Evolutionary conservation across 2,113 vertebrate genomes (phyloP).

Genomic region (Campylorhamphus procurvoides): DNA sequence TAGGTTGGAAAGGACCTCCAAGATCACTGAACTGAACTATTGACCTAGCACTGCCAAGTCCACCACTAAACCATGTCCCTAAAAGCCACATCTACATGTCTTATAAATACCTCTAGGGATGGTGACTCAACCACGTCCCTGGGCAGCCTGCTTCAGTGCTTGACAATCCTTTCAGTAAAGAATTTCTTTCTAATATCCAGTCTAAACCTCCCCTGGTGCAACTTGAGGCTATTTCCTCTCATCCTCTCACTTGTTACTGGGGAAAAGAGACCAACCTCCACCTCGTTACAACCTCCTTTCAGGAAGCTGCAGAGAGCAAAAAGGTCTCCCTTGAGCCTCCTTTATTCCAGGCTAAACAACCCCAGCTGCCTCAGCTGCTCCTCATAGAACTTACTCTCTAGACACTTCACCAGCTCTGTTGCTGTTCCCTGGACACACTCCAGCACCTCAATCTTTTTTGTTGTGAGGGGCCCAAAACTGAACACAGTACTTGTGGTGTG

Average conservation of each 20-base stretch:
- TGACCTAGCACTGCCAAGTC: neutral
- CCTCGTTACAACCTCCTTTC: neutral
- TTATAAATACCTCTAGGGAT: neutral
- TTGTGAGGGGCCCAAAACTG: neutral
- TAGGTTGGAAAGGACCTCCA: neutral
- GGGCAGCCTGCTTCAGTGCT: neutral
- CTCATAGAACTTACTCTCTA: neutral
- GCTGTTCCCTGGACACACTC: rapidly evolving
- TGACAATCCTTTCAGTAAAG: neutral
- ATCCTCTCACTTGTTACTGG: neutral
- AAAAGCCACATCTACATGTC: neutral
- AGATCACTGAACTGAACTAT: neutral
- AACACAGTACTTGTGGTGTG: neutral
- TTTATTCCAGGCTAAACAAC: neutral
- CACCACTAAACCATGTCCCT: neutral
- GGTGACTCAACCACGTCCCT: neutral
- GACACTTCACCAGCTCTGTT: neutral
- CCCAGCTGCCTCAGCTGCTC: neutral
- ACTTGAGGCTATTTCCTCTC: neutral
- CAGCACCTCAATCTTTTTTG: neutral
- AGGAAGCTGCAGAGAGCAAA: neutral
- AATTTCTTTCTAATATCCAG: neutral
- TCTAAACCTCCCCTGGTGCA: neutral
- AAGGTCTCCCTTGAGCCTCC: neutral
- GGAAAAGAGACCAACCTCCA: neutral